Evolutionary conservation across 2,113 vertebrate species (phyloP).

Genomic region (Thymallus thymallus): DNA sequence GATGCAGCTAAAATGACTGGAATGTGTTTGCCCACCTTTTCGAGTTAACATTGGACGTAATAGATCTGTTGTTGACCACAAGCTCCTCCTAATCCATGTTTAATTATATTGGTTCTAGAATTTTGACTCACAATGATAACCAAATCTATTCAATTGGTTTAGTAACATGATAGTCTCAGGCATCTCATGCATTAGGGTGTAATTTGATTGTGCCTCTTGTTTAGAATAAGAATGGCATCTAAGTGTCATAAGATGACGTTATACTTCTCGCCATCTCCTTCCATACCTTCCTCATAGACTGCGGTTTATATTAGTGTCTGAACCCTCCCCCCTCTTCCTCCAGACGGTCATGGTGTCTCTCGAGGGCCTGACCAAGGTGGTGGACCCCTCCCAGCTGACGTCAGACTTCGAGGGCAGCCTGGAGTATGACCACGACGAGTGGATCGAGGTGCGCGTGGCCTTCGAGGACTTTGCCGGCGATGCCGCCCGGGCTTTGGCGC

Average conservation of each 20-base stretch:
- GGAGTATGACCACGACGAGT: conserved; percentile 97
- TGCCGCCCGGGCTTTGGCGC: conserved; percentile 86
- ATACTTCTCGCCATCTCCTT: neutral
- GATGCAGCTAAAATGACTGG: conserved; percentile 40
- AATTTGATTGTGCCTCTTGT: too few species aligned
- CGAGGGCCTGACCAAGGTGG: conserved; percentile 97
- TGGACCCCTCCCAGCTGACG: conserved; percentile 96
- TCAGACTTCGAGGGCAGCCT: conserved; percentile 96
- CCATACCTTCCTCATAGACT: too few species aligned
- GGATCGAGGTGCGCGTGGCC: conserved; percentile 92
- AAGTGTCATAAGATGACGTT: too few species aligned
- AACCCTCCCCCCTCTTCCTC: conserved; percentile 13
- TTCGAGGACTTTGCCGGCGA: conserved; percentile 95
- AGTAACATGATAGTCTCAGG: too few species aligned
- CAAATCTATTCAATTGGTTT: too few species aligned
- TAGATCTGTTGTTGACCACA: conserved; percentile 23
- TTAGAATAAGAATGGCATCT: too few species aligned
- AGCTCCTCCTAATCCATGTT: conserved; percentile 42
- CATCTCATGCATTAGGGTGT: too few species aligned
- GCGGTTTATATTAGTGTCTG: too few species aligned
- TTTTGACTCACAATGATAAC: conserved; percentile 23
- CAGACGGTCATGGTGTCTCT: conserved; percentile 98
- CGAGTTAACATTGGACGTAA: conserved; percentile 37
- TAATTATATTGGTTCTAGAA: conserved; percentile 29
- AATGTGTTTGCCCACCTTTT: conserved; percentile 44